A percentile compares a stretch with the other conserved stretches of the same genome.
These are phyloP conservation scores for Epiblema foenella DNA, from an alignment of 2,888 invertebrate species.

Conservation along the genomic window DNA sequence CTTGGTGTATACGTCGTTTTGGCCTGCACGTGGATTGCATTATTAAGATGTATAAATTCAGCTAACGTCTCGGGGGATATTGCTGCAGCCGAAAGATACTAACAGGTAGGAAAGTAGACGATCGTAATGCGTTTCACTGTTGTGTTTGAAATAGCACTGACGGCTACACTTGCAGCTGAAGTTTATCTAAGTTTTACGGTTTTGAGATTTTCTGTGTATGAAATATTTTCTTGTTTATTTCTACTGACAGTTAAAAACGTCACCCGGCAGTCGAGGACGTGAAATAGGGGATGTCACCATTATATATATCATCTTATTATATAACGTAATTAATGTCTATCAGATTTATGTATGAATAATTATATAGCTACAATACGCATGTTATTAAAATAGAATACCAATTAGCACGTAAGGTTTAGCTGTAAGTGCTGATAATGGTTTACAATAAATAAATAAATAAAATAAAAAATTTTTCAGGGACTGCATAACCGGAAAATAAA, in stretches of 20 bases:
- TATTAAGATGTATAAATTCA: constrained; percentile 26
- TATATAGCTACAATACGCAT: no score
- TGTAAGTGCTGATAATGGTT: no score
- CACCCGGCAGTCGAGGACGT: no score
- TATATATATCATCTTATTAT: no score
- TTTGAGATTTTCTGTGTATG: constrained; percentile 5
- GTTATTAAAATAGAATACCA: no score
- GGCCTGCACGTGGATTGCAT: neutral
- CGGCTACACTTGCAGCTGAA: constrained; percentile 15
- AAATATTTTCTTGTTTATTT: neutral
- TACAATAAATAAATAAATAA: no score
- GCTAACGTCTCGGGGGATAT: constrained; percentile 3
- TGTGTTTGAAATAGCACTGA: constrained; percentile 1
- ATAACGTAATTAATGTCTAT: no score
- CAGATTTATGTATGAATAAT: no score
- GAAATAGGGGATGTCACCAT: no score
- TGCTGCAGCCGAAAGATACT: neutral
- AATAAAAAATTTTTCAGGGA: no score
- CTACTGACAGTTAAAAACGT: neutral
- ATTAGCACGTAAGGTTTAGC: no score
- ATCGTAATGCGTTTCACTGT: neutral
- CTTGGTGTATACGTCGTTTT: neutral
- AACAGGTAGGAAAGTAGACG: neutral
- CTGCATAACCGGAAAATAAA: no score
- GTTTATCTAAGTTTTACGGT: constrained; percentile 14